phyloP scores from a whole-genome alignment of 2,113 vertebrate species.

The Lethenteron reissneri region DNA sequence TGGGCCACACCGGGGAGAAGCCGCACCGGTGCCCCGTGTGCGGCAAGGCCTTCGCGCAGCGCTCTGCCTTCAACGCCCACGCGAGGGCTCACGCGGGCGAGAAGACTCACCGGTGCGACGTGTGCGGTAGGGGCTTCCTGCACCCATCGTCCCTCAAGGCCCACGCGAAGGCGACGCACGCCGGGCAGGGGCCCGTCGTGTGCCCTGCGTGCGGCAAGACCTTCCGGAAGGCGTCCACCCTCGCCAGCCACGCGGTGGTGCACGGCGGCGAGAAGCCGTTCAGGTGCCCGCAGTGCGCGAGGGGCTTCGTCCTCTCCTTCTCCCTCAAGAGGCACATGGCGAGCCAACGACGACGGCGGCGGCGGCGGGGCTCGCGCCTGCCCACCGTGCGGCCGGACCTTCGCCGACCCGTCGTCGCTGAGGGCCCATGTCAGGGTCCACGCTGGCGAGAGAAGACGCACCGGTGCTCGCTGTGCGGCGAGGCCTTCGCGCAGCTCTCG shows the following conservation, averaged over 20 bases:
- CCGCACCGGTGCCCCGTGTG: constrained; percentile 39
- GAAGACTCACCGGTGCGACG: constrained; percentile 23
- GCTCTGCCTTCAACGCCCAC: constrained; percentile 42
- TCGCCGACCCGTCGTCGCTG: background rate
- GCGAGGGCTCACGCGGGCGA: constrained; percentile 29
- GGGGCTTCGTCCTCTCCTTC: too few species aligned
- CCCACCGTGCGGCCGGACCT: background rate
- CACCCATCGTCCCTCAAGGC: too few species aligned
- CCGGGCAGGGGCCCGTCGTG: constrained; percentile 7
- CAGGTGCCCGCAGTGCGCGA: background rate
- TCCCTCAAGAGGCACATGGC: too few species aligned
- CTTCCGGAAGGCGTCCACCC: constrained; percentile 9
- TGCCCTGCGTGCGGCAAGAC: constrained; percentile 22
- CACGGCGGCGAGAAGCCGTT: constrained; percentile 8
- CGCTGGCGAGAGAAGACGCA: constrained; percentile 21
- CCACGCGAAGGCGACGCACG: background rate
- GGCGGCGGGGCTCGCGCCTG: background rate
- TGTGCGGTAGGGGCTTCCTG: constrained; percentile 14
- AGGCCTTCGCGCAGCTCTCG: constrained; percentile 10
- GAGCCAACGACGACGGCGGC: background rate
- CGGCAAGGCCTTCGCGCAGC: constrained; percentile 35
- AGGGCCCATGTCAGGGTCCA: background rate
- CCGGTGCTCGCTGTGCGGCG: constrained; percentile 16
- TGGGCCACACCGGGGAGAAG: constrained; percentile 28
- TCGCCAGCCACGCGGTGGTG: constrained; percentile 1